Base-by-base conservation (phyloP, 1,140 invertebrate species). In the Heliconius himera region DNA sequence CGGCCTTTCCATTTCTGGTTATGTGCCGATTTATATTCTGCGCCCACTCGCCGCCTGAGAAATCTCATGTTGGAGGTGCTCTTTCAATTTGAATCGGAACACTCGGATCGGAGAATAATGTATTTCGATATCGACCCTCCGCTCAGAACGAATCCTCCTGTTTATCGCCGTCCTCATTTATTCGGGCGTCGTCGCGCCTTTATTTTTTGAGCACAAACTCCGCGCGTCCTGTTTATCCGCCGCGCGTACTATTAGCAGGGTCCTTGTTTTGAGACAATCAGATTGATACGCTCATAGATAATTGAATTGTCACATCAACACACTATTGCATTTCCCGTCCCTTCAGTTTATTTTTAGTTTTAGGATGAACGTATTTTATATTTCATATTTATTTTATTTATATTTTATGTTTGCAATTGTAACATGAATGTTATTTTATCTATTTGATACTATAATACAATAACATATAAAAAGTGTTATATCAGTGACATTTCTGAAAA, bases 71-170 rank as follows among this genome's bases (percentile, higher is more conserved):
- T 92, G 89, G 91, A 93, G 92, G 92, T 93, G 93, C 92, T 94
- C 93, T 94, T 94, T 94, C 93, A 94, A 94, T 94, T 94, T 94
- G 93, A 94, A 94, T 94, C 92, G 93, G 92, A 94, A 94, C 92
- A 92, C 92, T 93, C 89, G 91, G 90, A 93, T 94, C 93, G 91
- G 92, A 88, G 93, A 93, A 94, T 94, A 94, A 94, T 94, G 92
- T 94, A 94, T 94, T 93, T 94, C 92, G 92, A 88, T 94, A 94
- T 93, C 91, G 93, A 93, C 93, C 91, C 92, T 92, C 88, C 88
- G 89, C 83, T 90, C 85, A 85, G 85, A 90, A 90, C 90, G 92
- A 91, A 93, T 94, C 91, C 90, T 93, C 91, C 90, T 93, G 92
- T 94, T 93, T 94, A 94, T 94, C 93, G 93, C 87, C 90, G 89